These are phyloP conservation scores for Himalopsyche tibetana DNA, from an alignment of 2,888 invertebrate genomes.

Conservation along the genomic window DNA sequence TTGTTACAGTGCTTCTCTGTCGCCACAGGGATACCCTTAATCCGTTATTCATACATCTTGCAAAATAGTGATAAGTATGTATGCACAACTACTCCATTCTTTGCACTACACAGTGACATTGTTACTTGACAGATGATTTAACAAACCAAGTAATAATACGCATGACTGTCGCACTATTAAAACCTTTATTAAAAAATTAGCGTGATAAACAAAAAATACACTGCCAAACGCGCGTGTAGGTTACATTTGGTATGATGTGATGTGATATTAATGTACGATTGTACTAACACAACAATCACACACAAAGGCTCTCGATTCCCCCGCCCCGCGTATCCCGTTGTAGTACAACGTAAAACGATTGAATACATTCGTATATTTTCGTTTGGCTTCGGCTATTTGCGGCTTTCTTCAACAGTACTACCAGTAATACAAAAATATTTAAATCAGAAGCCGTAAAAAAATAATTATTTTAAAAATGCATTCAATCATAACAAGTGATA, in stretches of 20 bases:
- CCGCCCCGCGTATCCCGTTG: constrained; percentile 53
- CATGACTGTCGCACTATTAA: constrained; percentile 54
- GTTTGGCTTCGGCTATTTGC: constrained; percentile 44
- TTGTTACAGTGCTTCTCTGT: constrained; percentile 62
- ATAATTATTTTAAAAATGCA: background rate
- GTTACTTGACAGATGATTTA: constrained; percentile 56
- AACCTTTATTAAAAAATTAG: constrained; percentile 56
- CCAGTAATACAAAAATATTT: constrained; percentile 2
- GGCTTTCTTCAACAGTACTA: background rate
- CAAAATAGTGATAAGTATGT: constrained; percentile 63
- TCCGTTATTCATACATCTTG: constrained; percentile 65
- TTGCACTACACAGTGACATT: constrained; percentile 60
- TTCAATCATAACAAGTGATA: background rate
- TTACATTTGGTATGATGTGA: constrained; percentile 62
- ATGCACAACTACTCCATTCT: constrained; percentile 59
- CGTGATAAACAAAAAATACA: constrained; percentile 63
- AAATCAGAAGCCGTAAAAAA: background rate
- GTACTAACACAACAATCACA: constrained; percentile 62
- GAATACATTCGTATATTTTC: constrained; percentile 49
- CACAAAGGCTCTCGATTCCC: constrained; percentile 54
- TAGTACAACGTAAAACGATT: constrained; percentile 58
- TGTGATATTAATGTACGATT: constrained; percentile 54
- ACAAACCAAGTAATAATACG: constrained; percentile 53
- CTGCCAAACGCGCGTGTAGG: constrained; percentile 61
- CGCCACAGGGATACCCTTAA: constrained; percentile 63